Evolutionary conservation across 2,888 invertebrate genomes (phyloP).

Genomic region (Meliscaeva auricollis): DNA sequence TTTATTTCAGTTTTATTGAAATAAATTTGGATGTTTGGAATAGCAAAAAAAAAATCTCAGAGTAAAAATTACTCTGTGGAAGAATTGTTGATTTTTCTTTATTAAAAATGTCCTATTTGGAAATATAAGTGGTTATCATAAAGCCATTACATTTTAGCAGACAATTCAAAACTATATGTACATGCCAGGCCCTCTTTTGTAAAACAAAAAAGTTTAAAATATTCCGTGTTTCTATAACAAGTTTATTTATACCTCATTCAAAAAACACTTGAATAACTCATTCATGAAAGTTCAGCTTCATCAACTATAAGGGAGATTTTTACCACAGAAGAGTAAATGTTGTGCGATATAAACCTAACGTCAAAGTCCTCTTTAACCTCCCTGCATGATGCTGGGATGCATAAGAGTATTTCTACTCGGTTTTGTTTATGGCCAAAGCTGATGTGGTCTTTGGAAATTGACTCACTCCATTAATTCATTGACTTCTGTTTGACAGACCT

Average conservation of each 20-base stretch:
- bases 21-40: neutral
- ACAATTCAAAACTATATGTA: neutral
- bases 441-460: constrained; percentile 34
- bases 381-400: neutral
- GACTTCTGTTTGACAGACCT: constrained; percentile 59
- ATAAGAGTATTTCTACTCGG: neutral
- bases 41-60: no score
- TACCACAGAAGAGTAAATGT: neutral
- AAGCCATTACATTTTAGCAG: neutral
- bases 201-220: constrained; percentile 2
- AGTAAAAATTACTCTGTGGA: no score
- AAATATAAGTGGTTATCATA: no score
- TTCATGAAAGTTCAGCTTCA: constrained; percentile 8
- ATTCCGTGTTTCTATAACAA: neutral
- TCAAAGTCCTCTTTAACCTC: neutral
- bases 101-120: no score
- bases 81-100: no score
- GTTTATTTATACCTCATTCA: constrained; percentile 2
- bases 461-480: constrained; percentile 46
- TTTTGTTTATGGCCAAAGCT: constrained; percentile 15
- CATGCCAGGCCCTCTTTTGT: no score
- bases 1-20: neutral
- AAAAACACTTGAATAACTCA: constrained; percentile 6
- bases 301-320: neutral
- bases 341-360: neutral